phyloP scores from a whole-genome alignment of 2,797 vertebrate species.

The Cercopithecus hamlyni region DNA sequence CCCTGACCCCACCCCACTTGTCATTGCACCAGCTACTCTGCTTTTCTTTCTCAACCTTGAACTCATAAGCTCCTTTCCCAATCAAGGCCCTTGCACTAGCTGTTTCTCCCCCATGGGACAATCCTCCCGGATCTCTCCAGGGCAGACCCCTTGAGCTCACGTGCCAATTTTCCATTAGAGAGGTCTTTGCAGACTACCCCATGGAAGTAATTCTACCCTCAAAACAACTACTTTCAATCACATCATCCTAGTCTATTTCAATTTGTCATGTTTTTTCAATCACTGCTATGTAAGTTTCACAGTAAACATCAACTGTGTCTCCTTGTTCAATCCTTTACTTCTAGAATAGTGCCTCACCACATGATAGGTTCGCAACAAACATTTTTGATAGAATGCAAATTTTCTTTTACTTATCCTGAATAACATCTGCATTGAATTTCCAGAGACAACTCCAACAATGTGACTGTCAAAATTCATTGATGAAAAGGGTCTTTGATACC shows the following conservation, averaged over 20 bases:
- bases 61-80: neutral
- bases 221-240: neutral
- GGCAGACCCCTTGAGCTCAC: neutral
- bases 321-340: neutral
- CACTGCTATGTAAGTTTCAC: neutral
- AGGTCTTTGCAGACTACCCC: neutral
- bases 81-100: neutral
- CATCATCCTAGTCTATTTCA: neutral
- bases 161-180: neutral
- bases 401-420: constrained; percentile 29
- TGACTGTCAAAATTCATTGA: constrained; percentile 95
- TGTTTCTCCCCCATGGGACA: neutral
- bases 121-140: neutral
- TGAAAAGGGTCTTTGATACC: constrained; percentile 99
- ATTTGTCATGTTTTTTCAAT: neutral
- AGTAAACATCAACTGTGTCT: neutral
- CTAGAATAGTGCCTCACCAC: neutral
- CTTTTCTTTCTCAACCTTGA: neutral
- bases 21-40: neutral
- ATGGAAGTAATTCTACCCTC: neutral
- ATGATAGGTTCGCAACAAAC: neutral
- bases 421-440: constrained; percentile 71
- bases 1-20: accelerated
- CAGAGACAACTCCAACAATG: constrained; percentile 95
- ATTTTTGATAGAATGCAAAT: neutral